Evolutionary conservation across 2,113 vertebrate species (phyloP).

Genomic region (Heterotis niloticus): DNA sequence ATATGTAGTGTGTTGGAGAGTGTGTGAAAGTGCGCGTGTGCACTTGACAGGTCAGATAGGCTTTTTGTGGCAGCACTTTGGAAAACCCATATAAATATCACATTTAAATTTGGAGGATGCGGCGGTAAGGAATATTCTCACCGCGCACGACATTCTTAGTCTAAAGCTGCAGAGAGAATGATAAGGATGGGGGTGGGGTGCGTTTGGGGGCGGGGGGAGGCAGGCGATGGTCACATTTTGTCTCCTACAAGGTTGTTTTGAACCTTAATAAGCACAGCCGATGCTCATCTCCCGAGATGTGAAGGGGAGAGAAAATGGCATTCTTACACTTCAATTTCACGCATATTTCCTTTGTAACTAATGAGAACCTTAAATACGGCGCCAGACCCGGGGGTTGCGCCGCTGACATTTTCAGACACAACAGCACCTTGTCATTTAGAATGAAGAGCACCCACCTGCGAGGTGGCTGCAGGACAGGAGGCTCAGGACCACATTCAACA

Average conservation of each 20-base stretch:
- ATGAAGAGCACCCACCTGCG: slow-evolving; percentile 52
- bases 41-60: neutral
- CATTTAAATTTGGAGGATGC: slow-evolving; percentile 6
- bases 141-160: neutral
- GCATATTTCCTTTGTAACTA: slow-evolving; percentile 71
- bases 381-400: slow-evolving; percentile 59
- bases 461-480: slow-evolving; percentile 28
- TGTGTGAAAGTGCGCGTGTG: neutral
- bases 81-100: slow-evolving; percentile 1
- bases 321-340: slow-evolving; percentile 68
- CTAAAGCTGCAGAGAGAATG: slow-evolving; percentile 49
- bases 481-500: slow-evolving; percentile 45
- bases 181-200: slow-evolving; percentile 32
- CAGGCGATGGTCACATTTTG: slow-evolving; percentile 40
- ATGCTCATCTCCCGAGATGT: slow-evolving; percentile 38
- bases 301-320: slow-evolving; percentile 56
- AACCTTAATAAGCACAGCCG: slow-evolving; percentile 60
- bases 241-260: slow-evolving; percentile 47
- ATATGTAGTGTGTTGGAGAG: too few species aligned
- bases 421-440: slow-evolving; percentile 66
- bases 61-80: slow-evolving; percentile 1
- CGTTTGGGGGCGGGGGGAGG: too few species aligned
- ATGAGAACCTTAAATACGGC: slow-evolving; percentile 71
- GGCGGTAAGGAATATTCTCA: neutral
- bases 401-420: slow-evolving; percentile 69